Evolutionary conservation across 2,888 invertebrate genomes (phyloP).

Genomic region (Sthenelais limicola): DNA sequence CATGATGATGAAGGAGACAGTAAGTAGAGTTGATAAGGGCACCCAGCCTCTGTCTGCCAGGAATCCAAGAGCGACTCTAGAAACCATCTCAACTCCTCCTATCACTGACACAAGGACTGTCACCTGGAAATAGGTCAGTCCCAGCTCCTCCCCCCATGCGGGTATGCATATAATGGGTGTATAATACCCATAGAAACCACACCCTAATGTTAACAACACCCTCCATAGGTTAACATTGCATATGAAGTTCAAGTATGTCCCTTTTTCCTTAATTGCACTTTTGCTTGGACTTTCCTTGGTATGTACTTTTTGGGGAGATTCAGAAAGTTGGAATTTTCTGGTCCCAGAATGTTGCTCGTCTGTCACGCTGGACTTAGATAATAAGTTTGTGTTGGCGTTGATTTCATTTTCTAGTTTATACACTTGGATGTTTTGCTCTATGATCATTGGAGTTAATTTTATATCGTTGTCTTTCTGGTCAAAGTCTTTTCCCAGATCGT

Average conservation of each 20-base stretch:
- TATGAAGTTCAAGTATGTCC: constrained; percentile 15
- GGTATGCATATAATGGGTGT: constrained; percentile 13
- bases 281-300: neutral
- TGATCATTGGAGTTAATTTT: too few relatives aligned
- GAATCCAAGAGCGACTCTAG: neutral
- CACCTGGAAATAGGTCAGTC: neutral
- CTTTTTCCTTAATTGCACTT: neutral
- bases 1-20: constrained; percentile 10
- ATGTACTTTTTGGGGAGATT: neutral
- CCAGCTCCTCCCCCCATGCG: constrained; percentile 4
- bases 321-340: neutral
- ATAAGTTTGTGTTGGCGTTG: neutral
- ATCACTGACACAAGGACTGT: constrained; percentile 12
- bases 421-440: too few relatives aligned
- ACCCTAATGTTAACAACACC: neutral
- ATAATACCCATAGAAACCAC: constrained; percentile 40
- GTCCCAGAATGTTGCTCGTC: neutral
- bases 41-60: constrained; percentile 10
- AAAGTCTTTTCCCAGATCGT: too few relatives aligned
- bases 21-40: too few relatives aligned
- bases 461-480: too few relatives aligned
- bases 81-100: constrained; percentile 19
- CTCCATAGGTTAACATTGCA: neutral
- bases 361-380: neutral
- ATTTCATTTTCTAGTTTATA: too few relatives aligned